A percentile compares a stretch with the other conserved stretches of the same genome.
Evolutionary conservation across 2,113 vertebrate genomes (phyloP).

Genomic region (Morone chrysops): DNA sequence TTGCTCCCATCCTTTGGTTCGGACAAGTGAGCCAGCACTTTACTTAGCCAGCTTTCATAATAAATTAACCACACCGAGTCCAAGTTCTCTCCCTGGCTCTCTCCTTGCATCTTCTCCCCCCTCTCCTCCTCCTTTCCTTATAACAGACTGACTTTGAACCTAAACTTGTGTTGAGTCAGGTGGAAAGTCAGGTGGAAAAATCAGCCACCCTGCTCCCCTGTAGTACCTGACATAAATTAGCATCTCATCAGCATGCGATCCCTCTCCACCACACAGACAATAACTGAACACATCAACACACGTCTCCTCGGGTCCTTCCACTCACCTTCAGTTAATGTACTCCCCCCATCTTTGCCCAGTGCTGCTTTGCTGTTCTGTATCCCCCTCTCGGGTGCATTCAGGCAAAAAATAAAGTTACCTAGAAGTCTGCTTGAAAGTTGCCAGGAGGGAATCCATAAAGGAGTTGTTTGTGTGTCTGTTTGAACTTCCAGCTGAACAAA

Average conservation of each 20-base stretch:
- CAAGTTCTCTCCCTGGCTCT: constrained; percentile 16
- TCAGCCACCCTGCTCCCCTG: neutral
- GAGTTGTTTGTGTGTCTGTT: neutral
- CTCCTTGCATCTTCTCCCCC: constrained; percentile 8
- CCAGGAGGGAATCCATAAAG: neutral
- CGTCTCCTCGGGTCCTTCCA: constrained; percentile 24
- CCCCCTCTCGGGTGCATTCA: neutral
- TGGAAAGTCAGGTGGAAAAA: neutral
- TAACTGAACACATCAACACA: constrained; percentile 22
- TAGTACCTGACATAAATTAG: constrained; percentile 26
- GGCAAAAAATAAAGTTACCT: constrained; percentile 19
- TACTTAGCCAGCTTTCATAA: constrained; percentile 20
- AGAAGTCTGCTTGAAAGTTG: constrained; percentile 2
- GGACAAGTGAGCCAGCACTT: constrained; percentile 1
- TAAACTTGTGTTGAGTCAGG: constrained; percentile 4
- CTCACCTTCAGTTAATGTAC: constrained; percentile 24
- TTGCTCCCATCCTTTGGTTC: neutral
- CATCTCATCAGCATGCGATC: constrained; percentile 55
- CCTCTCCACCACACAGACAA: constrained; percentile 7
- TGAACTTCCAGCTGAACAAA: constrained; percentile 12
- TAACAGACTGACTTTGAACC: constrained; percentile 1
- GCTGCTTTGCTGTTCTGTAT: constrained; percentile 6
- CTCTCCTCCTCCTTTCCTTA: neutral
- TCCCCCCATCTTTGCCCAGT: neutral
- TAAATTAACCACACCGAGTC: constrained; percentile 15